A percentile compares a stretch with the other conserved stretches of the same genome.
phyloP scores from a whole-genome alignment of 2,888 invertebrate species.

The Macropis europaea region DNA sequence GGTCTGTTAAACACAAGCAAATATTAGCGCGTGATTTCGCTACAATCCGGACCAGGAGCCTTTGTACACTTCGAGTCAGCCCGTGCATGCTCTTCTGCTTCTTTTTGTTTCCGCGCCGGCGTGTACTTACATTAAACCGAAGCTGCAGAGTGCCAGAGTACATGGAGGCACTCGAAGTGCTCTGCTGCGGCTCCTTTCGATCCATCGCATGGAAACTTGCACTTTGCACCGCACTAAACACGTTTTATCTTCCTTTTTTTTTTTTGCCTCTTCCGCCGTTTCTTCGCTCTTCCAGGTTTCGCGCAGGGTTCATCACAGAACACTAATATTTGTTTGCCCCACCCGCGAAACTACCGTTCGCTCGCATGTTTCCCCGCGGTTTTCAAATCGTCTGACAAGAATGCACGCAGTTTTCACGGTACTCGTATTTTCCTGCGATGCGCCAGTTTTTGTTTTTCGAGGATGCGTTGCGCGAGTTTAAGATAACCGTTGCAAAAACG shows the following conservation, averaged over 20 bases:
- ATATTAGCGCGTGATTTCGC: constrained; percentile 22
- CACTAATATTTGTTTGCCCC: neutral
- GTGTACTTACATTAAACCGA: constrained; percentile 77
- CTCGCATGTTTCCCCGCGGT: too few relatives aligned
- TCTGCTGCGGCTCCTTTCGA: constrained; percentile 56
- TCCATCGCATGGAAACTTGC: constrained; percentile 60
- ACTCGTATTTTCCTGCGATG: neutral
- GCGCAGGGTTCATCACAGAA: neutral
- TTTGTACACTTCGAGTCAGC: too few relatives aligned
- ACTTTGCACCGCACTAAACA: constrained; percentile 16
- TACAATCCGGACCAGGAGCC: too few relatives aligned
- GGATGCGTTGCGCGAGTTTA: neutral
- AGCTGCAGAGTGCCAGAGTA: constrained; percentile 76
- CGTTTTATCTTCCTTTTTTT: neutral
- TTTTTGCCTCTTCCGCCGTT: neutral
- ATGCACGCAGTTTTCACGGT: neutral
- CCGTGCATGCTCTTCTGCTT: too few relatives aligned
- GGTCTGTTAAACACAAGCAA: constrained; percentile 24
- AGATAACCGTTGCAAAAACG: neutral
- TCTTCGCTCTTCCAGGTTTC: neutral
- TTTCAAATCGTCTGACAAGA: neutral
- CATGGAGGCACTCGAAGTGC: constrained; percentile 56
- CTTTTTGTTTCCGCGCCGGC: neutral
- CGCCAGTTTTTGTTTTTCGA: too few relatives aligned
- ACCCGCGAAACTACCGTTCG: neutral